Base-by-base conservation (phyloP, 2,113 vertebrate genomes). In the Paradoxurus hermaphroditus region DNA sequence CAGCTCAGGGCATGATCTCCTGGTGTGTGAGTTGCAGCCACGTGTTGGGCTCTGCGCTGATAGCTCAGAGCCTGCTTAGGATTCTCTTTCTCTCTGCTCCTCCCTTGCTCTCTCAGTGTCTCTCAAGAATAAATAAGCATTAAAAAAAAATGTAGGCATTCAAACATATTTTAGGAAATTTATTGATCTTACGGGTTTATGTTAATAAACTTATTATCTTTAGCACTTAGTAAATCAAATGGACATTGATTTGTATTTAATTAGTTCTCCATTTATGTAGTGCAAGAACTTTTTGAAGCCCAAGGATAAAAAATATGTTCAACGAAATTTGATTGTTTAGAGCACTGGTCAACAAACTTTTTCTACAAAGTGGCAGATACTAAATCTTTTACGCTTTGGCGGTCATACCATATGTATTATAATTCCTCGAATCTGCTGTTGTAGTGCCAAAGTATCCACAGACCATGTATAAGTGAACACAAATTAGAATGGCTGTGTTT, bases 201-300 rank as follows among this genome's bases (percentile, higher is more conserved):
- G 39, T 34, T 95, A 36, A 83, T 65, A 83, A 85, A 56, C 63
- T 84, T 91, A 68, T 10, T 92, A 56, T 91, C 39, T 91, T 83
- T 90, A 90, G 56, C 59, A 90, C 36, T 96, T 95, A 94, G 87
- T 63, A 97, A 96, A 77, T 95, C 29, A 95, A 78, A 53, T 56
- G 18, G 44, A 46, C 39, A n/a, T 53, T 85, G 21, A n/a, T n/a
- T n/a, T n/a, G n/a, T 46, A 1, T 46, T 46, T 46, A 46, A 68
- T 62, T 78, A 16, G 27, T 91, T 95, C 67, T 91, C 92, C 51
- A 93, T 77, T 96, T 96, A 46, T 92, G 25, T 27, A 87, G 10
- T 88, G 6, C 27, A 97, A 70, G 68, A 92, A 86, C 59, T 87
- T 96, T 97, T 92, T 87, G 79, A 91, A 75, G 15, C 23, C 27